Base-by-base conservation (phyloP, 2,888 invertebrate species). In the Drosophila ustulata region DNA sequence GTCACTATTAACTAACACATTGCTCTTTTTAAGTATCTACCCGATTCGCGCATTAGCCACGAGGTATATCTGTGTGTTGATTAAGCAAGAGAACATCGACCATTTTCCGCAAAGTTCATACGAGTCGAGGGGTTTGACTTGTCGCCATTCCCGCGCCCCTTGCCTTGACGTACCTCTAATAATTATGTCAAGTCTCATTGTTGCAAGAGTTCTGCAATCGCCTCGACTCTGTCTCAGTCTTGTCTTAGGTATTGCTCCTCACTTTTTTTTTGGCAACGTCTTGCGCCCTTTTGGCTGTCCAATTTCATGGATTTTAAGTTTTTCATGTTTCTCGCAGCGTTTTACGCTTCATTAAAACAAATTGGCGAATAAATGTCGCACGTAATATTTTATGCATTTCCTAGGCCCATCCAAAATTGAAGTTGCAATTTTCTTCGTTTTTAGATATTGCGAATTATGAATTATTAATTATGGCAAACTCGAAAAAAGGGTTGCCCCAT, bases 281-380 rank as follows among this genome's bases (percentile, higher is more conserved):
- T 37, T 6, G 23, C 30, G 43, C 46, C 46, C 46, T 45, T 59
- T 66, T 57, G 26, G 61, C 70, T 63, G 67, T 64, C 30, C 78
- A 80, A 86, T 86, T 86, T 87, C 85, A 85, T 76, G 85, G 77
- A 79, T 75, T 72, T 84, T 71, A 69, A 61, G 65, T 74, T 71
- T 62, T 66, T 53, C 61, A 77, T 82, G 77, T 72, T 71, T 71
- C 86, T 59, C 49, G 62, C 63, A 65, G 62, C 75, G 71, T 71
- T 87, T 85, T 73, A 85, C 88, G 88, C 82, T 87, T 82, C 79
- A 85, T 87, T 82, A 80, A 23, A 67, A 57, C 76, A 76, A 80
- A 80, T 87, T 78, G 76, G 73, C 84, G 71, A 72, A 64, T 55
- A 66, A 46, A 50, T 71, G 49, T 66, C 49, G 47, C 26, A 11